These are phyloP conservation scores for Oncorhynchus nerka DNA, from an alignment of 2,113 vertebrate species.

Conservation along the genomic window DNA sequence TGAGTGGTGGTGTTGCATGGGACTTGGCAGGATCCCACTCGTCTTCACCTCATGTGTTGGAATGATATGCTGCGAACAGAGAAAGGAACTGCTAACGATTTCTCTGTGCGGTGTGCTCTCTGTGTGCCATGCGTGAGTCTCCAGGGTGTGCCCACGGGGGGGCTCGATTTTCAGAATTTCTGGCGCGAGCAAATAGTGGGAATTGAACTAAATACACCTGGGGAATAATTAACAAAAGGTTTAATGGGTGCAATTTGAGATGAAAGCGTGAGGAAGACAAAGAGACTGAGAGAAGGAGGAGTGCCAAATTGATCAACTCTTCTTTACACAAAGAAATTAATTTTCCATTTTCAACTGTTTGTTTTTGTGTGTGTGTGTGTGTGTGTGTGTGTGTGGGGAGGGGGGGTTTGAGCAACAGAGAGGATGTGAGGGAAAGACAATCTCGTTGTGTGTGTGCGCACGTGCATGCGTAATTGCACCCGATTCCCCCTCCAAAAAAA, in stretches of 20 bases:
- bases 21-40: no score
- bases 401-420: conserved; percentile 1
- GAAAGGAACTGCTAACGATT: no score
- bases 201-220: not conserved
- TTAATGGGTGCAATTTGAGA: not conserved
- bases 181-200: no score
- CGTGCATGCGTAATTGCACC: conserved; percentile 5
- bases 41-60: no score
- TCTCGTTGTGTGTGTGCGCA: not conserved
- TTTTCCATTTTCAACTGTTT: conserved; percentile 17
- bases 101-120: no score
- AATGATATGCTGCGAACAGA: no score
- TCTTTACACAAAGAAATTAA: conserved; percentile 12
- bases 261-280: not conserved
- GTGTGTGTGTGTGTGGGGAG: not conserved
- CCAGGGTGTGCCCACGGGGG: no score
- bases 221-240: not conserved
- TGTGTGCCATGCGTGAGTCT: no score
- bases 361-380: conserved; percentile 20
- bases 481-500: conserved; percentile 6
- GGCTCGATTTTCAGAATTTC: no score
- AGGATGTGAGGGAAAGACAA: no score
- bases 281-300: not conserved
- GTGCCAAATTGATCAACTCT: not conserved
- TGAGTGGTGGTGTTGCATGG: no score